Evolutionary conservation across 2,797 vertebrate genomes (phyloP), one percentile per base, ranked within the genome.

Genomic region (Caiman crocodilus): DNA sequence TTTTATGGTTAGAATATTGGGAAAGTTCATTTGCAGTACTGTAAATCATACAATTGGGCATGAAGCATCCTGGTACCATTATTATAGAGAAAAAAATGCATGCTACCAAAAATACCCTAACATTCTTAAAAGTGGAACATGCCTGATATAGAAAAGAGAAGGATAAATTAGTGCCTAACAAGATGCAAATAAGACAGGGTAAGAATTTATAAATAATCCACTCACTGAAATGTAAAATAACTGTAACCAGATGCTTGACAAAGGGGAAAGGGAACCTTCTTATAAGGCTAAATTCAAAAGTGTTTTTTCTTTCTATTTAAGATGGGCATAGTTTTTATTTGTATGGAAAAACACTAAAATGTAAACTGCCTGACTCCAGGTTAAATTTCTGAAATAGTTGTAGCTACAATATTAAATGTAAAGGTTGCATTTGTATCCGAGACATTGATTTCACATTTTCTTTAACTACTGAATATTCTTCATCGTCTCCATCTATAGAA

Each of bases 401-500:
- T 14, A 35, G 17, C 60, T 55, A 60, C 76, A 82, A 30, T 12
- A n/a, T 3, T 61, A 4, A 79, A 26, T 65, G 13, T 81, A 71
- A 87, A 74, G 25, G 16, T 0, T 0, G 2, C 28, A 3, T 76
- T 69, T 28, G 2, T 81, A 59, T 8, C 18, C 21, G 14, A 23
- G 9, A 56, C 6, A 13, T 14, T 26, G 8, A 1, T 87, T 12
- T 25, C 30, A 69, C 42, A 20, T 83, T 87, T 93, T 61, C 50
- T 14, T 73, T 73, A 73, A 50, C 50, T 50, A 14, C 23, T 26
- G 69, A 14, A 16, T 26, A 50, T 26, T 50, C 4, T 30, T 7
- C 28, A 35, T 50, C 14, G 42, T 15, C 0, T 14, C 0, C 14
- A 9, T 35, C 20, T 42, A 5, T 58, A 84, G 17, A 21, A 69